These are phyloP conservation scores for Melanostoma scalare DNA, from an alignment of 2,888 invertebrate genomes.

Conservation along the genomic window DNA sequence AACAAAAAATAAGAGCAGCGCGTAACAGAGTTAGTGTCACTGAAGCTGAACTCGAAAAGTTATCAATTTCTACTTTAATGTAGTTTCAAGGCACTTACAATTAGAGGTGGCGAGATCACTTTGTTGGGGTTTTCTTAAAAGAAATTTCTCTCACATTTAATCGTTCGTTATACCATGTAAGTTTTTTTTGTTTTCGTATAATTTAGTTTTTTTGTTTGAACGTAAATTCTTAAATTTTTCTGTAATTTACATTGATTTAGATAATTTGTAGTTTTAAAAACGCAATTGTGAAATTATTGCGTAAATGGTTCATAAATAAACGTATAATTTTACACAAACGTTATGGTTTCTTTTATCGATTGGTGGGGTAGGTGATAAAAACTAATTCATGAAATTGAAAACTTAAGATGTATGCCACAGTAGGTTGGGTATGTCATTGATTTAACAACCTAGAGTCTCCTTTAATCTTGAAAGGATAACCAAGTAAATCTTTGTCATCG, in stretches of 20 bases:
- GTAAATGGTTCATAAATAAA: conserved; percentile 67
- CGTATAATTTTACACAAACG: conserved; percentile 69
- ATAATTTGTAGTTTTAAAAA: conserved; percentile 63
- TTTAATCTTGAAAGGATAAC: too few relatives aligned
- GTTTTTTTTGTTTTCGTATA: conserved; percentile 12
- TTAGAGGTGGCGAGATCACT: conserved; percentile 25
- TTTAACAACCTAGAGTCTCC: too few relatives aligned
- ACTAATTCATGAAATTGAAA: too few relatives aligned
- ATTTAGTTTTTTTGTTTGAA: conserved; percentile 13
- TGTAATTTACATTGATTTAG: conserved; percentile 58
- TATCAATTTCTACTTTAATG: conserved; percentile 2
- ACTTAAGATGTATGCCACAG: too few relatives aligned
- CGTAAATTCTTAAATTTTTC: conserved; percentile 21
- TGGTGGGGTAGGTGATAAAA: too few relatives aligned
- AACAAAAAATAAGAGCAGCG: conserved; percentile 7
- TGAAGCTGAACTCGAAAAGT: conserved; percentile 3
- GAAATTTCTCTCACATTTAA: conserved; percentile 13
- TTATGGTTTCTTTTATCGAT: not conserved
- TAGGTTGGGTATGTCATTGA: too few relatives aligned
- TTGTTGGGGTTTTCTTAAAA: not conserved
- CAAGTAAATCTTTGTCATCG: too few relatives aligned
- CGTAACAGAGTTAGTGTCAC: not conserved
- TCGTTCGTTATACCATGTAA: not conserved
- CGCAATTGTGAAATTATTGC: conserved; percentile 58
- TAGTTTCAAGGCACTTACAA: not conserved